Evolutionary conservation across 2,113 vertebrate species (phyloP).

Genomic region (Seriola dumerili): DNA sequence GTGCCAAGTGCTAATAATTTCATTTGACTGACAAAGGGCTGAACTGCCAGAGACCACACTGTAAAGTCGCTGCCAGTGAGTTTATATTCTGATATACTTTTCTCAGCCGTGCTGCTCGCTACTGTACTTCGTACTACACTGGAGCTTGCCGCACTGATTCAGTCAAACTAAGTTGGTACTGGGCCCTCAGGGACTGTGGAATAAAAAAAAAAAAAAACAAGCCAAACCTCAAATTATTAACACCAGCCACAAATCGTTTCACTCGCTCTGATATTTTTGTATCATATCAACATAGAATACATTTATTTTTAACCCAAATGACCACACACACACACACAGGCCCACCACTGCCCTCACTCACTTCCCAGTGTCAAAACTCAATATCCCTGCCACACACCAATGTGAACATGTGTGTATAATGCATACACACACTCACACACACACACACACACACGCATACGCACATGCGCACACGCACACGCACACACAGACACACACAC

Average conservation of each 20-base stretch:
- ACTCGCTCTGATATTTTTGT: background rate
- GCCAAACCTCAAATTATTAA: slow-evolving; percentile 5
- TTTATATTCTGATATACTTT: slow-evolving; percentile 13
- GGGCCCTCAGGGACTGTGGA: background rate
- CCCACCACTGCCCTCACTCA: background rate
- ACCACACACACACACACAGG: slow-evolving; percentile 1
- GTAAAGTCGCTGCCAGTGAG: slow-evolving; percentile 2
- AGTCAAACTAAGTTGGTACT: slow-evolving; percentile 34
- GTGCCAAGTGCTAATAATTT: background rate
- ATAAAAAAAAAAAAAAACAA: slow-evolving; percentile 30
- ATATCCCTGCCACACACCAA: background rate
- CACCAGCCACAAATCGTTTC: slow-evolving; percentile 2
- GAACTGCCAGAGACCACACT: background rate
- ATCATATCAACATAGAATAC: slow-evolving; percentile 9
- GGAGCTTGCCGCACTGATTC: slow-evolving; percentile 19
- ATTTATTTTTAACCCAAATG: background rate
- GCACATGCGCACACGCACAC: too few relatives aligned
- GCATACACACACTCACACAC: background rate
- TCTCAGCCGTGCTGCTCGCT: background rate
- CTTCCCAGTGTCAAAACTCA: background rate
- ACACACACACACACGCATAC: too few relatives aligned
- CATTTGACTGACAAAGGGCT: background rate
- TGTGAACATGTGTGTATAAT: background rate
- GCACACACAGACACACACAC: background rate
- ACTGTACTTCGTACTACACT: background rate